phyloP scores from a whole-genome alignment of 2,797 vertebrate genomes.

The Gymnothorax reevesii region DNA sequence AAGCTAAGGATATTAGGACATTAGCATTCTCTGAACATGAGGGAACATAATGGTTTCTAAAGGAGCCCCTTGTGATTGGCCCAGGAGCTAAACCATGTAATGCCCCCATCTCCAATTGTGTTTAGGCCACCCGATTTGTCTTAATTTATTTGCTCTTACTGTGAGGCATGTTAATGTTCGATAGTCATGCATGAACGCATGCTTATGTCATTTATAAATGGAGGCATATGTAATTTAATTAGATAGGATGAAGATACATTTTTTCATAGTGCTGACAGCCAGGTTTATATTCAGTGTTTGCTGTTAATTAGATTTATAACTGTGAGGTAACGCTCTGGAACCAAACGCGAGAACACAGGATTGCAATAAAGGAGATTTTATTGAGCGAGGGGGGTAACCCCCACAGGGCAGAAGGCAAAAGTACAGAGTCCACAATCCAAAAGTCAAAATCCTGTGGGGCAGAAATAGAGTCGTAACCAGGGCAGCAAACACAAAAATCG shows the following conservation, averaged over 20 bases:
- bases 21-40: conserved; percentile 35
- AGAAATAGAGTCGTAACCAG: too few relatives aligned
- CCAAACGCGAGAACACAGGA: too few relatives aligned
- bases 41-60: conserved; percentile 26
- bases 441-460: too few relatives aligned
- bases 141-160: conserved; percentile 44
- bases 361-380: too few relatives aligned
- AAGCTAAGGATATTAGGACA: conserved; percentile 44
- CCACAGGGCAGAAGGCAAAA: too few relatives aligned
- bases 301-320: background rate
- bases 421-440: too few relatives aligned
- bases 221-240: conserved; percentile 40
- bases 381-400: too few relatives aligned
- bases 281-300: background rate
- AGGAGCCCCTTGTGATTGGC: conserved; percentile 43
- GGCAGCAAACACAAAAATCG: too few relatives aligned
- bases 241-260: conserved; percentile 21
- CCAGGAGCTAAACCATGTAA: conserved; percentile 27
- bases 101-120: conserved; percentile 32
- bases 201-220: conserved; percentile 41
- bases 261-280: conserved; percentile 23
- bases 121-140: conserved; percentile 41
- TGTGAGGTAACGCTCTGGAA: too few relatives aligned
- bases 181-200: conserved; percentile 39
- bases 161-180: conserved; percentile 40